phyloP scores from a whole-genome alignment of 2,113 vertebrate species.

The Willisornis vidua region DNA sequence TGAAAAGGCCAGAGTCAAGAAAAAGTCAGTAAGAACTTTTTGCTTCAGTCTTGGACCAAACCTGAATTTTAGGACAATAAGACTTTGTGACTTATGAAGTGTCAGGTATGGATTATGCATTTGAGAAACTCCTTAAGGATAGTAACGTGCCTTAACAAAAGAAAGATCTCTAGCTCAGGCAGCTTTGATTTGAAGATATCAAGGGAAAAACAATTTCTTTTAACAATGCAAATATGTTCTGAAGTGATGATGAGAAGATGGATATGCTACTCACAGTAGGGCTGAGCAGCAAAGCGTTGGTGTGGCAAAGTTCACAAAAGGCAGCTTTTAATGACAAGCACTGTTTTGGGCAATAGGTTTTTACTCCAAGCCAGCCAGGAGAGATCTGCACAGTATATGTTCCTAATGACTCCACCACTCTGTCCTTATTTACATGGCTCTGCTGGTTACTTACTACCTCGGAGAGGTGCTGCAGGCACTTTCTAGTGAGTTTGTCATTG shows the following conservation, averaged over 20 bases:
- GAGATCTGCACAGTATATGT: background rate
- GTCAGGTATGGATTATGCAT: background rate
- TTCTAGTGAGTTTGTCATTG: constrained; percentile 53
- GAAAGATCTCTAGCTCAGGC: background rate
- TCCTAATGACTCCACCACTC: background rate
- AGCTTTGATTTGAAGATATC: constrained; percentile 25
- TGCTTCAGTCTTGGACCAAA: background rate
- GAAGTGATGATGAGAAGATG: background rate
- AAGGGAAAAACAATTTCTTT: background rate
- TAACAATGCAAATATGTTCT: constrained; percentile 21
- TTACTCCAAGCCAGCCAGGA: background rate
- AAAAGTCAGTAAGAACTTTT: background rate
- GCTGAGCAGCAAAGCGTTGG: background rate
- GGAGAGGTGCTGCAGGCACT: constrained; percentile 29
- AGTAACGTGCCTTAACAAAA: background rate
- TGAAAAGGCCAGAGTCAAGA: background rate
- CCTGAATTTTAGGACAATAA: background rate
- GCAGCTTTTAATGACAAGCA: background rate
- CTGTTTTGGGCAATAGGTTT: background rate
- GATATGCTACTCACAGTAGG: background rate
- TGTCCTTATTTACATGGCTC: background rate
- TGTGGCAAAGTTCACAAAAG: background rate
- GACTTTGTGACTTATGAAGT: background rate
- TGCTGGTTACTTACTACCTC: background rate
- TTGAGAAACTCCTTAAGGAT: background rate